Evolutionary conservation across 2,888 invertebrate genomes (phyloP), one percentile per base, ranked within the genome.

Genomic region (Leptinotarsa haldemani): DNA sequence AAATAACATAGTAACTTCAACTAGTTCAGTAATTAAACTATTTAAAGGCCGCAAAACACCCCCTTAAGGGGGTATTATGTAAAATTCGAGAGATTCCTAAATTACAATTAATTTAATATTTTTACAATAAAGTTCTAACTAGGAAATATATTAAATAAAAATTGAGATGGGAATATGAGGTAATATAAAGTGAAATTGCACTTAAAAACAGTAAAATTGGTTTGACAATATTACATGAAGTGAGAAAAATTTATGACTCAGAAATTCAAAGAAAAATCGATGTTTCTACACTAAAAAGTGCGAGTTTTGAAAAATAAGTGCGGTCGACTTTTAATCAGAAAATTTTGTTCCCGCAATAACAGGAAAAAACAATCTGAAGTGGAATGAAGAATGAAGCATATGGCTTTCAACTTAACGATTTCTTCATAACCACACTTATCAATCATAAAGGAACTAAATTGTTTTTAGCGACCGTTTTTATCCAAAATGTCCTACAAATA

Each of bases 101-200:
- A 76, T 76, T 78, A 77, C 75, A 75, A 74, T 73, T 78, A 78
- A 68, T 74, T 72, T 72, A 74, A 71, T 74, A 18, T 72, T 75
- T 74, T 77, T 73, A 74, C 74, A 75, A 76, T 77, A 78, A 75
- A 78, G 74, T 79, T 78, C 77, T 79, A 79, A 76, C 75, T 77
- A 78, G 76, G 68, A 74, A 81, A 79, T 77, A 80, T 75, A 77
- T 77, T 78, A 76, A 76, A 75, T 69, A 74, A 80, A 40, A 82
- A 82, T 80, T 81, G 81, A 84, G 82, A 83, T 82, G 83, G 84
- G 83, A 84, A 82, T 80, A 85, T 86, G 86, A 86, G 86, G 86
- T 87, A 86, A 85, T 84, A 85, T 83, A 84, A 83, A 83, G 81
- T 81, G 82, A 83, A 85, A 86, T 86, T 86, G 86, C 86, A 86